Conservation (phyloP, 1,140 invertebrate species). For the Gryllus bimaculatus region DNA sequence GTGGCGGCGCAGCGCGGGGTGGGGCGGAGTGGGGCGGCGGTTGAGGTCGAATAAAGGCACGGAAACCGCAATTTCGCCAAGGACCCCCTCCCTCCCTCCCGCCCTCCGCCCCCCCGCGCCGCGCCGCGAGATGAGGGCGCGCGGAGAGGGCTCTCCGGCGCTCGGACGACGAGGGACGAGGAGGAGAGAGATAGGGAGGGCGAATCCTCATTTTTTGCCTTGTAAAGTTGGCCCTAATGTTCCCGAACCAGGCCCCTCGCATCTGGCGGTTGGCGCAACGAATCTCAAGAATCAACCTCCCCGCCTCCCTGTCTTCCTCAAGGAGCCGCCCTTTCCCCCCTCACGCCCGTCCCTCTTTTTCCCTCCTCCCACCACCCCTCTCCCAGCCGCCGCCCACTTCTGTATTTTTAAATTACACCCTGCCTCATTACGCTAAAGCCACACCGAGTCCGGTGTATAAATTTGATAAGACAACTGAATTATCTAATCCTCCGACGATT, state of each 20-base stretch:
- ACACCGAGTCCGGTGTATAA: neutral
- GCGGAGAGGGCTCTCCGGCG: neutral
- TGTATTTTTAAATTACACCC: slow-evolving; percentile 2
- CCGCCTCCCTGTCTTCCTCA: neutral
- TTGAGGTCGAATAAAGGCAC: neutral
- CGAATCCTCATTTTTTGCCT: neutral
- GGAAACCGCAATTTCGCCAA: neutral
- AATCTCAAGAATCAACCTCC: neutral
- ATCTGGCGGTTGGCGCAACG: neutral
- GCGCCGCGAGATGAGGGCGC: neutral
- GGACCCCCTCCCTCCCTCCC: neutral
- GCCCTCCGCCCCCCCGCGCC: too few relatives aligned
- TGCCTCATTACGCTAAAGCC: neutral
- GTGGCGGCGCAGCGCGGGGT: too few relatives aligned
- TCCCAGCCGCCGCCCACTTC: neutral
- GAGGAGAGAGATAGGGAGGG: neutral
- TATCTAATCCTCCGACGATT: neutral
- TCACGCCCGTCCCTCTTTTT: neutral
- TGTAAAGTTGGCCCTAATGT: neutral
- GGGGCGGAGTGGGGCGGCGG: too few relatives aligned
- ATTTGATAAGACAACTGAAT: slow-evolving; percentile 1
- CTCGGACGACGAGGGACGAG: neutral
- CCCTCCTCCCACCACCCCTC: too few relatives aligned
- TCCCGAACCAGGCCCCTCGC: neutral
- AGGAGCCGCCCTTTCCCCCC: neutral